Conservation (phyloP, 2,113 vertebrate species). For the Orycteropus afer region DNA sequence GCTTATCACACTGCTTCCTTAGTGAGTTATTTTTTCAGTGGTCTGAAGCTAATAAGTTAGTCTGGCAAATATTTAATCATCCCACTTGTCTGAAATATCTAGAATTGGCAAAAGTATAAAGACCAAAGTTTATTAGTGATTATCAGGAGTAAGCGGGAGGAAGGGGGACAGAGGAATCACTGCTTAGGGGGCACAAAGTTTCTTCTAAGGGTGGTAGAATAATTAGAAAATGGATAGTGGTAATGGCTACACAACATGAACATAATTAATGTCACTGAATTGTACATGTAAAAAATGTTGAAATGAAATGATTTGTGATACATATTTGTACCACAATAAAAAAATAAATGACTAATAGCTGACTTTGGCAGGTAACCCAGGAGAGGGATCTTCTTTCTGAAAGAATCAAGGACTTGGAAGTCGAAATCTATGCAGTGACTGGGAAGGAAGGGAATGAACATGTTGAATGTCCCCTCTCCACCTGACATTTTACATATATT, state of each 20-base stretch:
- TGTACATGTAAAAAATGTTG: neutral
- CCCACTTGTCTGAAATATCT: neutral
- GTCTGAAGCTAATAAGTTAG: constrained; percentile 69
- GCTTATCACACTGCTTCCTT: constrained; percentile 27
- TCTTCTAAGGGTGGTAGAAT: neutral
- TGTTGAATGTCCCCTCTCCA: neutral
- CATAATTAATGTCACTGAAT: no score
- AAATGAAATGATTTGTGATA: neutral
- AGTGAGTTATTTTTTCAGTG: constrained; percentile 75
- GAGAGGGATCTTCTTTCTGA: neutral
- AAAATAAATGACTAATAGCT: neutral
- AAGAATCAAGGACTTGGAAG: neutral
- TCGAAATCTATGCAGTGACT: neutral
- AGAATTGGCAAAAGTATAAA: neutral
- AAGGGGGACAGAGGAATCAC: no score
- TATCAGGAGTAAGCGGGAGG: neutral
- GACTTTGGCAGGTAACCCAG: neutral
- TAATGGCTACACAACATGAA: neutral
- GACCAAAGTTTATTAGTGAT: neutral
- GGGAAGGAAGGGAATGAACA: neutral
- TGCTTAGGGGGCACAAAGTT: neutral
- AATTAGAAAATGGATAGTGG: neutral
- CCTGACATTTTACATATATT: neutral
- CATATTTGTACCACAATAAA: neutral
- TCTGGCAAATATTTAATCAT: neutral